phyloP scores from a whole-genome alignment of 2,888 invertebrate genomes.

The Antitype chi region DNA sequence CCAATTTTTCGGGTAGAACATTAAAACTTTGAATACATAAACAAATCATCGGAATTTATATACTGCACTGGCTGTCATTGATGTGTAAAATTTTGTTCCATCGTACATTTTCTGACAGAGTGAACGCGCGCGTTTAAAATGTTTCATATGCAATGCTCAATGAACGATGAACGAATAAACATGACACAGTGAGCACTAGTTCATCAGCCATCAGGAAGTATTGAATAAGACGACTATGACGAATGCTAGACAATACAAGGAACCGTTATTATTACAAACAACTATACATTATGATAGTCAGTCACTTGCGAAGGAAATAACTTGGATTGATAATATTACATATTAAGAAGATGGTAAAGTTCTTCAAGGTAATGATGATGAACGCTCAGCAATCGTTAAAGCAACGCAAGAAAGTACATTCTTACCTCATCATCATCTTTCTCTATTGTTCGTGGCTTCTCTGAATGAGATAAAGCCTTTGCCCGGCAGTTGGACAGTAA shows the following conservation, averaged over 20 bases:
- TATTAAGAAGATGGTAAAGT: background rate
- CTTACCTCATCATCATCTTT: background rate
- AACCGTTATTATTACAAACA: conserved; percentile 38
- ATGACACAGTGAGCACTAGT: conserved; percentile 37
- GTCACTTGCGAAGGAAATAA: conserved; percentile 7
- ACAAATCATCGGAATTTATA: conserved; percentile 19
- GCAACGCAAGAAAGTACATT: background rate
- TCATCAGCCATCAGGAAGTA: conserved; percentile 51
- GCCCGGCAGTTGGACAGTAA: background rate
- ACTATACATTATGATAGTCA: conserved; percentile 6
- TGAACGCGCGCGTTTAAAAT: conserved; percentile 34
- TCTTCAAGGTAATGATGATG: conserved; percentile 7
- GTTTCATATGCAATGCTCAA: conserved; percentile 35
- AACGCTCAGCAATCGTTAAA: background rate
- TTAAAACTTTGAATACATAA: background rate
- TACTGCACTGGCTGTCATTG: background rate
- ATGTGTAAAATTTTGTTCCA: conserved; percentile 25
- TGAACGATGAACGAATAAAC: conserved; percentile 46
- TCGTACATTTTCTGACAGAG: conserved; percentile 20
- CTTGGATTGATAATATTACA: background rate
- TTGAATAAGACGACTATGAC: conserved; percentile 48
- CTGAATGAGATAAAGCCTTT: background rate
- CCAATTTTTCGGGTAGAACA: background rate
- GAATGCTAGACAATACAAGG: conserved; percentile 50
- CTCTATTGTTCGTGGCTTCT: background rate